Base-by-base conservation (phyloP, 2,797 vertebrate genomes). In the Anableps anableps region DNA sequence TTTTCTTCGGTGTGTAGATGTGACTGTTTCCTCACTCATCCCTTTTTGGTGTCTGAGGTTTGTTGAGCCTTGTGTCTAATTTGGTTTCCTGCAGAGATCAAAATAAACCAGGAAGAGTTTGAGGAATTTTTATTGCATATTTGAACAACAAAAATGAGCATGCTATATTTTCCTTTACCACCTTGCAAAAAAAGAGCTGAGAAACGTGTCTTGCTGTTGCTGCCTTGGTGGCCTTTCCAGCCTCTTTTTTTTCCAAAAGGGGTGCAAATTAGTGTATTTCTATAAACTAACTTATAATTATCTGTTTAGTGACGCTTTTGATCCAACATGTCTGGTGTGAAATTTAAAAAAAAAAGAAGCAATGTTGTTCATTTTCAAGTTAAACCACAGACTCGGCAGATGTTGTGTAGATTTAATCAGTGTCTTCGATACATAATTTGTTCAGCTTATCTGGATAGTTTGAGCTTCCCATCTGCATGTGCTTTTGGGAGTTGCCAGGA, bases 41-140 rank as follows among this genome's bases (percentile, higher is more conserved):
- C 77, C 81, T 51, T 92, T 92, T 92, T 83, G 74, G 79, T 79
- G 53, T 34, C 50, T 84, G 79, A 91, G 84, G 90, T 93, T 89
- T 88, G 81, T 91, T 81, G 85, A 90, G 80, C 78, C 82, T 85
- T 79, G 86, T 71, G 85, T 91, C 89, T 89, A 89, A 90, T 93
- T 93, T 90, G 72, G 92, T 88, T 92, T 89, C 84, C 88, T 83
- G 86, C 86, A 80, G 83, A 86, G 88, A 85, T 84, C 76, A 79
- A 95, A 94, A 95, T 92, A 94, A 91, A 91, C 91, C 45, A 10
- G 70, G 83, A 86, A 88, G 80, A 88, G 86, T 94, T 91, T 85
- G 84, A 91, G 88, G 90, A 85, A 83, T 88, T 90, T 94, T 91
- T 88, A 91, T 80, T 76, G 84, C 86, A 85, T 89, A 92, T 89